Evolutionary conservation across 2,113 vertebrate genomes (phyloP).

Genomic region (Nesoenas mayeri): DNA sequence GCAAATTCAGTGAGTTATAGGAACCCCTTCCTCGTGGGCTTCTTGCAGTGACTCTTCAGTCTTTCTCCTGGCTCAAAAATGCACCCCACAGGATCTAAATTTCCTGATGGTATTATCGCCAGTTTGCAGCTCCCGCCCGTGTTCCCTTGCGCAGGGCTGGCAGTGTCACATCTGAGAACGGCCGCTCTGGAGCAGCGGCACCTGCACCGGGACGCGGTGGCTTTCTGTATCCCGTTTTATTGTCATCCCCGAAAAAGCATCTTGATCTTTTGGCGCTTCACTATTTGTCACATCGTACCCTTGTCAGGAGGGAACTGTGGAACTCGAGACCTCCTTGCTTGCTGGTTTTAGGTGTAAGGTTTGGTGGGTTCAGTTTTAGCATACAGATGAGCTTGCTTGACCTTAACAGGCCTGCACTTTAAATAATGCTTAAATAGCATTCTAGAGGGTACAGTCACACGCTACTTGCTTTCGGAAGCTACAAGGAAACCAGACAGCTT

Average conservation of each 20-base stretch:
- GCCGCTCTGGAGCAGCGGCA: not conserved
- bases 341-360: not conserved
- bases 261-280: not conserved
- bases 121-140: not conserved
- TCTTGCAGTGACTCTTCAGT: not conserved
- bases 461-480: not conserved
- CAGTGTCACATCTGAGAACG: not conserved
- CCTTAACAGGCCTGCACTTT: slow-evolving; percentile 31
- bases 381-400: slow-evolving; percentile 30
- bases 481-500: slow-evolving; percentile 67
- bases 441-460: not conserved
- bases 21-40: not conserved
- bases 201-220: not conserved
- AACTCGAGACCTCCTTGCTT: not conserved
- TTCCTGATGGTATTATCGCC: not conserved
- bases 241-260: not conserved
- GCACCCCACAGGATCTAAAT: not conserved
- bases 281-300: not conserved
- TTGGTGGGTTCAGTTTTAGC: slow-evolving; percentile 1
- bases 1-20: not conserved
- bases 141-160: not conserved
- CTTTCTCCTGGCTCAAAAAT: not conserved
- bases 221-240: not conserved
- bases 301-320: not conserved
- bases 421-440: slow-evolving; percentile 36